phyloP scores from a whole-genome alignment of 2,797 vertebrate species.

The Podarcis siculus region DNA sequence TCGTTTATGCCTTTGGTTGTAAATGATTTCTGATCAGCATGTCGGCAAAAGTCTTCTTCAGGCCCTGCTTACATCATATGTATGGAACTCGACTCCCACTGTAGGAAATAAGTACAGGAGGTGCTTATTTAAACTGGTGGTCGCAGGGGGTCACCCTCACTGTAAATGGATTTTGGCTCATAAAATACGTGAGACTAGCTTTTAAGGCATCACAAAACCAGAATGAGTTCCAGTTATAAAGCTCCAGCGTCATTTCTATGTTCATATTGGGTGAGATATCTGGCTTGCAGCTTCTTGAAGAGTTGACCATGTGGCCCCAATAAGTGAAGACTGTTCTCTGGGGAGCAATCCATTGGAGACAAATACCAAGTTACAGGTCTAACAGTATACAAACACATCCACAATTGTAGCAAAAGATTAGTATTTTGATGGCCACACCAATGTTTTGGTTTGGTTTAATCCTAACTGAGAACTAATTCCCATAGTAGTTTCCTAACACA shows the following conservation, averaged over 20 bases:
- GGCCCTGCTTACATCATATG: slow-evolving; percentile 75
- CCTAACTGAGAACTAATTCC: not conserved
- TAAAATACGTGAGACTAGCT: slow-evolving; percentile 77
- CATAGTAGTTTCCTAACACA: not conserved
- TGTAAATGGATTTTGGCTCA: slow-evolving; percentile 77
- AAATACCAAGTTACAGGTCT: not conserved
- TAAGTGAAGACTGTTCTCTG: not conserved
- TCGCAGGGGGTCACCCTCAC: slow-evolving; percentile 75
- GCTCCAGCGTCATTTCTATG: slow-evolving; percentile 36
- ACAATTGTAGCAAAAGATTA: not conserved
- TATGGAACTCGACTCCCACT: slow-evolving; percentile 77
- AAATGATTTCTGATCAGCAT: slow-evolving; percentile 75
- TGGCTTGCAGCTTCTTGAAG: not conserved
- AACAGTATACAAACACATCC: not conserved
- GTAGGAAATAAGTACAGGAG: slow-evolving; percentile 65
- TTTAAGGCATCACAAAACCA: slow-evolving; percentile 75
- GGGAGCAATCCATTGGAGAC: not conserved
- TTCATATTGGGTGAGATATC: not conserved
- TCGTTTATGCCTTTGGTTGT: slow-evolving; percentile 72
- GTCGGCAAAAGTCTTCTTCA: slow-evolving; percentile 72
- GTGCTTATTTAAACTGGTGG: slow-evolving; percentile 74
- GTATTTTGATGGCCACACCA: not conserved
- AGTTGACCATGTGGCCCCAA: not conserved
- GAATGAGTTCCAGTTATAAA: slow-evolving; percentile 49
- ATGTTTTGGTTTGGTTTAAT: not conserved